A percentile compares a stretch with the other conserved stretches of the same genome.
Conservation (phyloP, 2,797 vertebrate species). For the Clarias pachynema region DNA sequence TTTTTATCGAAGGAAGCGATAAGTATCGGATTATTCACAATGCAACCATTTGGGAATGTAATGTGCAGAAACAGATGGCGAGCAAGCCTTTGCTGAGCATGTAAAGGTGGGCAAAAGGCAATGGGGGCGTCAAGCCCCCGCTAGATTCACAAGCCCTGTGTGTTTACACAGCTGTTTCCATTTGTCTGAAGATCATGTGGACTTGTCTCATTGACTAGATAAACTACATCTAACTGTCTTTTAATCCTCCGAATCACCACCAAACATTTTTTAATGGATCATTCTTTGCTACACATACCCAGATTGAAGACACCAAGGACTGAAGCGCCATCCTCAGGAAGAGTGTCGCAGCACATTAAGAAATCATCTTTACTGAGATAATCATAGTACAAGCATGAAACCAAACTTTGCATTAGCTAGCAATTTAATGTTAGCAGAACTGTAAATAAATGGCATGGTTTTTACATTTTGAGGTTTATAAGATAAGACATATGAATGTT, state of each 20-base stretch:
- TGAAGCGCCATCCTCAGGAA: background rate
- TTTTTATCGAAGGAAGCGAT: conserved; percentile 51
- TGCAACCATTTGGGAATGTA: conserved; percentile 43
- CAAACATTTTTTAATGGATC: conserved; percentile 16
- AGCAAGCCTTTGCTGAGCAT: conserved; percentile 30
- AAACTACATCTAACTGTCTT: conserved; percentile 55
- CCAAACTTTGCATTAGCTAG: background rate
- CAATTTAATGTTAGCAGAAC: background rate
- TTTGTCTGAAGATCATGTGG: conserved; percentile 59
- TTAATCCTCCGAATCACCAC: conserved; percentile 48
- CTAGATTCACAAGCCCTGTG: conserved; percentile 38
- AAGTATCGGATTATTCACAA: conserved; percentile 51
- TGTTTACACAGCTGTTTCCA: conserved; percentile 71
- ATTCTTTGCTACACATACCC: background rate
- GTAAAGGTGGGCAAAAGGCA: conserved; percentile 39
- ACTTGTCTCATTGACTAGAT: conserved; percentile 55
- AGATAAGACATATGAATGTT: background rate
- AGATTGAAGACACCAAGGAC: background rate
- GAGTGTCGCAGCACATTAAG: background rate
- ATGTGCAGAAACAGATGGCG: conserved; percentile 34
- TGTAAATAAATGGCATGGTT: background rate
- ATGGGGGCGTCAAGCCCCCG: background rate
- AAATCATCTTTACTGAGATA: background rate
- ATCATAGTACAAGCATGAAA: background rate
- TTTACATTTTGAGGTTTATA: background rate